phyloP scores from a whole-genome alignment of 92 coral and sea anemone species.

The Diadumene lineata region DNA sequence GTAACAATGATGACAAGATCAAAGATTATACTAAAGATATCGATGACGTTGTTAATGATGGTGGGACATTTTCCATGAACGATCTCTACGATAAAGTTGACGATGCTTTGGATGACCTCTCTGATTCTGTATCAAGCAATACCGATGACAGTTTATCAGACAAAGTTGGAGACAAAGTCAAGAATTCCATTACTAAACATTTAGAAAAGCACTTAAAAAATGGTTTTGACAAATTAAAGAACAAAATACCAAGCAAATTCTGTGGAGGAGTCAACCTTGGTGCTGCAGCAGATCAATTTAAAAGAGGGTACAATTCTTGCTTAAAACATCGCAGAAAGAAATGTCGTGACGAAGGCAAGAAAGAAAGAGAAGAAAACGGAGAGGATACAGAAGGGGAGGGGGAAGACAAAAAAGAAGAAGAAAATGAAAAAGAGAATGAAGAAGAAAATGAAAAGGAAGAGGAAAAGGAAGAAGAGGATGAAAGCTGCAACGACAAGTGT shows the following conservation, averaged over 20 bases:
- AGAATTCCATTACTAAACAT: not conserved
- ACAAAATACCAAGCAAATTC: not conserved
- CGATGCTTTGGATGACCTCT: not conserved
- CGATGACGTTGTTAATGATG: conserved; percentile 1
- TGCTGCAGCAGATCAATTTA: not conserved
- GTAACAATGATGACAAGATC: not conserved
- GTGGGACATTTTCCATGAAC: not conserved
- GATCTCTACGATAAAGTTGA: not conserved
- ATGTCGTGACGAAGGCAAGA: not conserved
- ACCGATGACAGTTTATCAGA: not conserved
- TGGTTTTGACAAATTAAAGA: not conserved
- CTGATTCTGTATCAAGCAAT: not conserved
- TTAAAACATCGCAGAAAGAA: not conserved
- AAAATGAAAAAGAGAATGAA: not conserved
- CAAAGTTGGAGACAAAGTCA: not conserved
- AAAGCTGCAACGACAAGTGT: not conserved
- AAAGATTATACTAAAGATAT: not conserved
- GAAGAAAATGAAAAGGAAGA: not conserved
- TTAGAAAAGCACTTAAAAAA: not conserved
- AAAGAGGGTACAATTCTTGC: not conserved
- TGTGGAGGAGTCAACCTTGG: not conserved
- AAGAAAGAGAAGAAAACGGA: not conserved
- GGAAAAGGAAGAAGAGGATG: not conserved
- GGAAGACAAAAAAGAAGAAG: not conserved
- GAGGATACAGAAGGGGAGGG: not conserved